phyloP scores from a whole-genome alignment of 2,888 invertebrate species.

The Mactromeris polynyma region DNA sequence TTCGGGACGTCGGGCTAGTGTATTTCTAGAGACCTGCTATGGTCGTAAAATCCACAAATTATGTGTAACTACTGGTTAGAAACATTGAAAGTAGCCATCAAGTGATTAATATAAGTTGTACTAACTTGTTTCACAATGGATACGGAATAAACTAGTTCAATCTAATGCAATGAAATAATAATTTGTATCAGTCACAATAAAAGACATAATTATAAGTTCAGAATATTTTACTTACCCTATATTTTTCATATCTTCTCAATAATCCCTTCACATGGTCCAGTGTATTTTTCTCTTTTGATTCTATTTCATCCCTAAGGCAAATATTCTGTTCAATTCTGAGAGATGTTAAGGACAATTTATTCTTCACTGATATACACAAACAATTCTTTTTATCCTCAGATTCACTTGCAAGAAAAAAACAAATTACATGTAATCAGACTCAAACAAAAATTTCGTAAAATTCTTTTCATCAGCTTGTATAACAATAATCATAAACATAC shows the following conservation, averaged over 20 bases:
- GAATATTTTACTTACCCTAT: slow-evolving; percentile 75
- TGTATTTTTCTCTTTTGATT: slow-evolving; percentile 77
- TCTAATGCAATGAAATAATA: too few species aligned
- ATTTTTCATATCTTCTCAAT: slow-evolving; percentile 85
- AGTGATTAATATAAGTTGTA: too few species aligned
- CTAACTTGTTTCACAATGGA: too few species aligned
- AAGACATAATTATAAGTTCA: background rate
- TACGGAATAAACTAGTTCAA: too few species aligned
- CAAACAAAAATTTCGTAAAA: too few species aligned
- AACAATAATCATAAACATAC: background rate
- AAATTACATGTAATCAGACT: background rate
- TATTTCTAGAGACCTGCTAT: too few species aligned
- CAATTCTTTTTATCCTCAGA: background rate
- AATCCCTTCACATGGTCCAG: slow-evolving; percentile 83
- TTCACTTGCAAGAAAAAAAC: background rate
- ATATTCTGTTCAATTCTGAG: slow-evolving; percentile 81
- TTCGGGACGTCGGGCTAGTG: too few species aligned
- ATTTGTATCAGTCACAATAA: too few species aligned
- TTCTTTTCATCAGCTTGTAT: background rate
- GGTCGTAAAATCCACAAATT: too few species aligned
- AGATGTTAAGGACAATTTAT: slow-evolving; percentile 15
- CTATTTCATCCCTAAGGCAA: slow-evolving; percentile 78
- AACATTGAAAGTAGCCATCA: too few species aligned
- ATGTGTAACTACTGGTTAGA: too few species aligned
- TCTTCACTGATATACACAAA: too few species aligned